phyloP scores from a whole-genome alignment of 23 tunicate species.

The Trididemnum nubilum region DNA sequence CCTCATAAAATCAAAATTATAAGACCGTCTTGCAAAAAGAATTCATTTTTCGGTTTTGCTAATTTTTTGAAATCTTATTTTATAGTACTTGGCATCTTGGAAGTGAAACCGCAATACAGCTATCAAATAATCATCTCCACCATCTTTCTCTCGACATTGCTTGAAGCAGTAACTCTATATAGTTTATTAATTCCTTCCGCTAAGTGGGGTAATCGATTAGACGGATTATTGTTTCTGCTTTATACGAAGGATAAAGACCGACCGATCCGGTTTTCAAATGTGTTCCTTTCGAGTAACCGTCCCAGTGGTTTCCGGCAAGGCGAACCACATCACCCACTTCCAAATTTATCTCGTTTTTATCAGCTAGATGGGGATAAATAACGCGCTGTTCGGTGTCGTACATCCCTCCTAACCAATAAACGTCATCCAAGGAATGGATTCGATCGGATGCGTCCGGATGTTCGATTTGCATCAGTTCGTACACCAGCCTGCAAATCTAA shows the following conservation, averaged over 20 bases:
- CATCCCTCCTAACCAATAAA: slow-evolving; percentile 81
- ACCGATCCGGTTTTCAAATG: slow-evolving; percentile 37
- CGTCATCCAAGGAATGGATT: slow-evolving; percentile 77
- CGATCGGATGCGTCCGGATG: slow-evolving; percentile 73
- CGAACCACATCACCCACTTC: slow-evolving; percentile 68
- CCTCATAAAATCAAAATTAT: too few species aligned
- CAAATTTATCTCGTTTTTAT: slow-evolving; percentile 30
- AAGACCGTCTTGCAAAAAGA: too few species aligned
- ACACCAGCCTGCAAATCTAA: slow-evolving; percentile 80
- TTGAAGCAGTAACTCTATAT: too few species aligned
- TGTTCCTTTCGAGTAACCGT: slow-evolving; percentile 76
- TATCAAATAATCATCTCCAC: too few species aligned
- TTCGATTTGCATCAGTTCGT: slow-evolving; percentile 78
- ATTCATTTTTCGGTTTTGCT: too few species aligned
- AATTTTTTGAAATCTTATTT: too few species aligned
- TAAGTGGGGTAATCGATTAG: slow-evolving; percentile 63
- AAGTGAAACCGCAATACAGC: too few species aligned
- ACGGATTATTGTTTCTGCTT: slow-evolving; percentile 36
- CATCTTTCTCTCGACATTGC: too few species aligned
- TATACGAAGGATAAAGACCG: slow-evolving; percentile 91
- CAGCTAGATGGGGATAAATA: slow-evolving; percentile 36
- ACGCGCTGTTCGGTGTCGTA: slow-evolving; percentile 57
- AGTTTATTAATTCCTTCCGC: too few species aligned
- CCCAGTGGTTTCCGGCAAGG: slow-evolving; percentile 90
- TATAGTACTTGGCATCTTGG: too few species aligned